These are phyloP conservation scores for Heliconius sara DNA, from an alignment of 2,888 invertebrate species.

Conservation along the genomic window DNA sequence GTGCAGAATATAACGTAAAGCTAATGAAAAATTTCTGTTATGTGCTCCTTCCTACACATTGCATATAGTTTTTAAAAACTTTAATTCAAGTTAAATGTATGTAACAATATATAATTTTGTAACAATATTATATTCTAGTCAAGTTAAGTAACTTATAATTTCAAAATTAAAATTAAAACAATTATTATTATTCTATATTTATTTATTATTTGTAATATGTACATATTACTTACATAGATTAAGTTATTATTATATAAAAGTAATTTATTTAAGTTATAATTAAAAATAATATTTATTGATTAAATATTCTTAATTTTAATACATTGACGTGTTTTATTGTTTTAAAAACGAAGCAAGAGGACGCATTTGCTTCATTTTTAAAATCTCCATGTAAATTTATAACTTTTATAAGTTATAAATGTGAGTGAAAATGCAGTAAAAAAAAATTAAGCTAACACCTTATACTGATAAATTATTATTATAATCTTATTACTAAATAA, in stretches of 20 bases:
- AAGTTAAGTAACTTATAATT: neutral
- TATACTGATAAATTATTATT: conserved; percentile 20
- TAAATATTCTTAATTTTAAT: conserved; percentile 21
- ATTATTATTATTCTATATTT: conserved; percentile 35
- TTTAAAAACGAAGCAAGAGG: conserved; percentile 74
- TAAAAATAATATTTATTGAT: conserved; percentile 4
- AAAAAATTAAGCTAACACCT: conserved; percentile 41
- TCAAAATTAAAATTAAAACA: conserved; percentile 9
- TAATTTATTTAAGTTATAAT: neutral
- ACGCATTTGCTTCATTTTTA: conserved; percentile 74
- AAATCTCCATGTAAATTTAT: conserved; percentile 41
- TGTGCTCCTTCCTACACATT: neutral
- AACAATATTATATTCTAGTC: conserved; percentile 22
- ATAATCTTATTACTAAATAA: neutral
- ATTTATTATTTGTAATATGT: conserved; percentile 50
- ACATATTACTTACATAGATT: conserved; percentile 60
- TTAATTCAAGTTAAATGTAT: neutral
- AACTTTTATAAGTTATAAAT: conserved; percentile 40
- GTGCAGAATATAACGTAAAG: no score
- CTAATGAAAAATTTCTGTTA: no score
- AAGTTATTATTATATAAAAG: conserved; percentile 22
- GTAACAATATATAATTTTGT: neutral
- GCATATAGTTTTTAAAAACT: neutral
- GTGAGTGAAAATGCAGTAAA: conserved; percentile 75
- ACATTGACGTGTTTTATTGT: conserved; percentile 24